A percentile compares a stretch with the other conserved stretches of the same genome.
These are phyloP conservation scores for Lophius piscatorius DNA, from an alignment of 2,113 vertebrate species.

Conservation along the genomic window DNA sequence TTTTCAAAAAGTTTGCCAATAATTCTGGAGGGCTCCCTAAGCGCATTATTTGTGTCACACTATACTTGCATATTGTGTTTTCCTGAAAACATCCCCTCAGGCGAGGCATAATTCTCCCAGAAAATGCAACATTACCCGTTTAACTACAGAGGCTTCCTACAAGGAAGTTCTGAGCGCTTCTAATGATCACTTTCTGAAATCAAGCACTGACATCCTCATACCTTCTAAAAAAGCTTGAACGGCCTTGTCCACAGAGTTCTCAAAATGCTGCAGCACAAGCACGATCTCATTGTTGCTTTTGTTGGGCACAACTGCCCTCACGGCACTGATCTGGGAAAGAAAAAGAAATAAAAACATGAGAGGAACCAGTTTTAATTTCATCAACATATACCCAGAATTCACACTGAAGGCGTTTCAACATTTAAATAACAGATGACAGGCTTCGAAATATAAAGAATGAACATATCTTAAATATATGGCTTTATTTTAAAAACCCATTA, in stretches of 20 bases:
- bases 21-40: too few species aligned
- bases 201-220: constrained; percentile 54
- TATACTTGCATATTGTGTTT: too few species aligned
- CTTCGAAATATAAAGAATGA: too few species aligned
- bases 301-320: constrained; percentile 93
- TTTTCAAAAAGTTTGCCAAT: too few species aligned
- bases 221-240: constrained; percentile 98
- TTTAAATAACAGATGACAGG: background rate
- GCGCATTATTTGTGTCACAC: too few species aligned
- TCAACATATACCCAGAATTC: background rate
- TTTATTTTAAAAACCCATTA: too few species aligned
- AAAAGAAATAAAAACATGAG: background rate
- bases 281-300: constrained; percentile 98
- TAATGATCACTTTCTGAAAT: background rate
- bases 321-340: constrained; percentile 86
- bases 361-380: constrained; percentile 8
- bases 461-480: too few species aligned
- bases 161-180: background rate
- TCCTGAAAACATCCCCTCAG: too few species aligned
- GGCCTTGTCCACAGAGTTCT: constrained; percentile 92
- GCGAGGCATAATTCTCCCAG: background rate
- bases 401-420: background rate
- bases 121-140: background rate
- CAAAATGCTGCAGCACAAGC: constrained; percentile 94
- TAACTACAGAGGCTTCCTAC: background rate